These are phyloP conservation scores for Brachypalpus laphriformis DNA, from an alignment of 2,888 invertebrate genomes.

Conservation along the genomic window DNA sequence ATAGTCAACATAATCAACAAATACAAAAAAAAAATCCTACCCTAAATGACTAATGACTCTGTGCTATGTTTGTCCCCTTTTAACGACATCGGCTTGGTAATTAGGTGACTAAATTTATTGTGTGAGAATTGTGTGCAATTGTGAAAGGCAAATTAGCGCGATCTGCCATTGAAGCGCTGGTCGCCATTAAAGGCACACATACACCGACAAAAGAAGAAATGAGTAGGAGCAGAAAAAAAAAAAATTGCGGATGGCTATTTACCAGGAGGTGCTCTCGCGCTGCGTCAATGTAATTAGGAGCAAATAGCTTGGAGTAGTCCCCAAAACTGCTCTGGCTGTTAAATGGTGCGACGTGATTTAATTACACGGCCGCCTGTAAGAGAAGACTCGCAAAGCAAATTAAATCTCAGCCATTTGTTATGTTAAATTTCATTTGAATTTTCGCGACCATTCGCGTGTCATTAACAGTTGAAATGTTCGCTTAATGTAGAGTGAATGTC, in stretches of 20 bases:
- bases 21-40: not conserved
- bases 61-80: conserved; percentile 43
- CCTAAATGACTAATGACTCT: conserved; percentile 52
- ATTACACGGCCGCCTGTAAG: conserved; percentile 28
- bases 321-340: conserved; percentile 34
- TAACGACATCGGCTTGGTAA: conserved; percentile 59
- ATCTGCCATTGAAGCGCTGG: conserved; percentile 44
- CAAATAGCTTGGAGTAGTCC: conserved; percentile 32
- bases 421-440: conserved; percentile 49
- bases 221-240: not conserved
- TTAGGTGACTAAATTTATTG: conserved; percentile 70
- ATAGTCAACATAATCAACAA: not conserved
- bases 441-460: conserved; percentile 37
- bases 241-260: conserved; percentile 18
- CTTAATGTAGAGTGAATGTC: not conserved
- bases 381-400: conserved; percentile 20
- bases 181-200: conserved; percentile 24
- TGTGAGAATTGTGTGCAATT: conserved; percentile 66
- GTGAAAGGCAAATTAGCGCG: conserved; percentile 67
- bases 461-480: conserved; percentile 28
- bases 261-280: conserved; percentile 21
- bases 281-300: conserved; percentile 51
- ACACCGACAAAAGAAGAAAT: not conserved
- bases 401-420: conserved; percentile 46
- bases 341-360: conserved; percentile 62